Evolutionary conservation across 2,113 vertebrate species (phyloP), one percentile per base, ranked within the genome.

Genomic region (Brachypodius melanocephalos): DNA sequence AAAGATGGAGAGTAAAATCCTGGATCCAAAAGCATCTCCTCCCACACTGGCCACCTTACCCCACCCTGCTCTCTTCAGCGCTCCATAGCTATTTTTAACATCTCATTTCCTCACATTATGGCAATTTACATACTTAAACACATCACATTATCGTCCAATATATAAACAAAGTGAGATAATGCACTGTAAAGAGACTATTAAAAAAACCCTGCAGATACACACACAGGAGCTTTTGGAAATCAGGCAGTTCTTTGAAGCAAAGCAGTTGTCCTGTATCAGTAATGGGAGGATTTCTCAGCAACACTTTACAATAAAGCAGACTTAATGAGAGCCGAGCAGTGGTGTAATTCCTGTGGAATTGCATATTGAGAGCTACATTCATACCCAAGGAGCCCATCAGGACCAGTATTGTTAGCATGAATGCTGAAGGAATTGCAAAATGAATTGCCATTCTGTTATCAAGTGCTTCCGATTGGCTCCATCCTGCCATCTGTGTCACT

Each of bases 361-460:
- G 97, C 98, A 97, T 97, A 98, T 97, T 98, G 97, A 98, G 96
- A 97, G 97, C 97, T 92, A 97, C 97, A 98, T 98, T 98, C 98
- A 98, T 97, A 94, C 89, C 54, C 91, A 90, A 96, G 29, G 94
- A 98, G 97, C 97, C 98, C 97, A 98, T 98, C 98, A 98, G 97
- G 94, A 95, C 77, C 32, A 58, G 95, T 97, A 98, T 98, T 98
- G 98, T 98, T 97, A 97, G 76, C 58, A 98, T 98, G 98, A 98
- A 98, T 98, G 96, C 97, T 31, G 84, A 95, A 98, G 95, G 97
- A 97, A 98, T 98, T 98, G 97, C 97, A 40, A 89, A 95, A 89
- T 98, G 97, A 98, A 98, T 98, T 97, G 96, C 97, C 90, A 92
- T 97, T 97, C 96, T 97, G 83, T 95, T 96, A 95, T 96, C 97